phyloP scores from a whole-genome alignment of 2,113 vertebrate genomes.

The Gallinago jamesoni region DNA sequence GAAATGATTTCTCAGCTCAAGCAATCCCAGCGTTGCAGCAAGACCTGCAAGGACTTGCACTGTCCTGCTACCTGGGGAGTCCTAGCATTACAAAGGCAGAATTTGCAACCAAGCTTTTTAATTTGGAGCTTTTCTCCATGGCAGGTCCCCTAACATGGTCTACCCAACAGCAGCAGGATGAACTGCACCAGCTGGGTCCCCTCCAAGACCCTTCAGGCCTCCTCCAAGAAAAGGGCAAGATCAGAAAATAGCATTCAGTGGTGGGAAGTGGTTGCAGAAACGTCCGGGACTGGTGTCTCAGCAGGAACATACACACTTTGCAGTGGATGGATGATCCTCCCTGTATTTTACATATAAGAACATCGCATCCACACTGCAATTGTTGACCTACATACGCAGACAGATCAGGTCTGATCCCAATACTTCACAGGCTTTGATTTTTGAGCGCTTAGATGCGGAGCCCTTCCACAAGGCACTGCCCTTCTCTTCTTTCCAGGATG shows the following conservation, averaged over 20 bases:
- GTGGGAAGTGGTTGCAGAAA: background rate
- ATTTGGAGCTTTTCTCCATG: background rate
- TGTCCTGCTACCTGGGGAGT: background rate
- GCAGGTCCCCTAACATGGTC: background rate
- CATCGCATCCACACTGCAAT: background rate
- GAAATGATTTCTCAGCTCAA: background rate
- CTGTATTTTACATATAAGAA: background rate
- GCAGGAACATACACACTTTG: background rate
- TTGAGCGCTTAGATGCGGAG: background rate
- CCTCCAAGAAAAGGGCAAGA: background rate
- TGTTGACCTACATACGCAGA: constrained; percentile 34
- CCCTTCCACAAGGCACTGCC: background rate
- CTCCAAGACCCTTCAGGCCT: background rate
- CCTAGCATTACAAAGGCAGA: background rate
- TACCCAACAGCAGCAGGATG: background rate
- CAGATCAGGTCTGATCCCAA: background rate
- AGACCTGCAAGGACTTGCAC: background rate
- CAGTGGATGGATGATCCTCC: background rate
- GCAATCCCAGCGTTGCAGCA: background rate
- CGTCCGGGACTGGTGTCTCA: background rate
- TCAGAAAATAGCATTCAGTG: background rate
- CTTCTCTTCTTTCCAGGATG: background rate
- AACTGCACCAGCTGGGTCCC: background rate
- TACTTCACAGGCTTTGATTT: background rate
- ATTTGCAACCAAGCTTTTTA: background rate